A percentile compares a stretch with the other conserved stretches of the same genome.
Evolutionary conservation across 2,888 invertebrate species (phyloP).

Genomic region (Cacoxenus indagator): DNA sequence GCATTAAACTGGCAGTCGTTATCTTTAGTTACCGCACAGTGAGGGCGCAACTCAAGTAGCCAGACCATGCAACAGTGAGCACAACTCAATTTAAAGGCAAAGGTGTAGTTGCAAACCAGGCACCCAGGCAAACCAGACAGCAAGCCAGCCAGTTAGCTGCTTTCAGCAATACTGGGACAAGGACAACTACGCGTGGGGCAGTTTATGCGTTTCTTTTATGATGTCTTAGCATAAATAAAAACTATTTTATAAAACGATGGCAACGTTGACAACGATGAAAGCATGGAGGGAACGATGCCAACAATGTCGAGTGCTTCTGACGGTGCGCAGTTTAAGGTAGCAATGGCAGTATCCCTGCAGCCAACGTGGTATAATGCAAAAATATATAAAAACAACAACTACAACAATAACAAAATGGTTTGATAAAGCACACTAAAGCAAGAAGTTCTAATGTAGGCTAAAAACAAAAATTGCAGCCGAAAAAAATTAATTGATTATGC

Average conservation of each 20-base stretch:
- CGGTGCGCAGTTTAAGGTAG: background rate
- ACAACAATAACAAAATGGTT: conserved; percentile 19
- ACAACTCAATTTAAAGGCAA: background rate
- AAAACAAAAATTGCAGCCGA: conserved; percentile 28
- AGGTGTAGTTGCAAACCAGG: background rate
- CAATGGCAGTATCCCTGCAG: background rate
- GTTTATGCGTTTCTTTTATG: conserved; percentile 40
- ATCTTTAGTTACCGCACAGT: conserved; percentile 46
- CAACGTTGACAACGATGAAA: conserved; percentile 9
- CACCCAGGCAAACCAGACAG: background rate
- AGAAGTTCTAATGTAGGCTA: background rate
- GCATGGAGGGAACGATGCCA: too few relatives aligned
- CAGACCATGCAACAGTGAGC: background rate
- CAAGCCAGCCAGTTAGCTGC: background rate
- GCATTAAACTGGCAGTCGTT: conserved; percentile 40
- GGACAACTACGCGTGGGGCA: too few relatives aligned
- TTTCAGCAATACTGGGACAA: too few relatives aligned
- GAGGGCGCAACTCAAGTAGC: background rate
- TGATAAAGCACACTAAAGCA: conserved; percentile 12
- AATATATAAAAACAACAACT: conserved; percentile 9
- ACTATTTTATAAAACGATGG: conserved; percentile 63
- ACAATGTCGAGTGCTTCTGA: too few relatives aligned
- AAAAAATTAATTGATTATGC: conserved; percentile 58
- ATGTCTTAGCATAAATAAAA: conserved; percentile 59
- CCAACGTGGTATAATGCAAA: background rate